Evolutionary conservation across 2,888 invertebrate genomes (phyloP), one percentile per base, ranked within the genome.

Genomic region (Metellina segmentata): DNA sequence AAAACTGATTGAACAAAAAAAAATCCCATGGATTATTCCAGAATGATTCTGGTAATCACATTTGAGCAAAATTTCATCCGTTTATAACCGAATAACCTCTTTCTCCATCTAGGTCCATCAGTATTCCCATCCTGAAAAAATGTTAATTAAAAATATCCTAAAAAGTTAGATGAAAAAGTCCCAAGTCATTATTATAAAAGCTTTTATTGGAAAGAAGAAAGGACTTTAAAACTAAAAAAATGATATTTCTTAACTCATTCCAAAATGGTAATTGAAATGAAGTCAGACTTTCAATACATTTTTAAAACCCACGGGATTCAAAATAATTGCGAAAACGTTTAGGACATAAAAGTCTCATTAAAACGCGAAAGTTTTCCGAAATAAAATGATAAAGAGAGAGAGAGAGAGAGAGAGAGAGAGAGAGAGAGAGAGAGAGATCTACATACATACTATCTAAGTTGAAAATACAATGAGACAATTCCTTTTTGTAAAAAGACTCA

Each of bases 281-380:
- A 49, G 81, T 48, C 81, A 81, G 81, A 16, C 49, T 71, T 81
- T 51, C 8, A 71, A 81, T 81, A 70, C 49, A 69, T 81, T 81
- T 81, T 81, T 16, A 81, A 51, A 81, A 48, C 81, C 70, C 81
- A 48, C 9, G 81, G 71, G 81, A 61, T 81, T 13, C 48, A 70
- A 48, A 71, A 53, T 81, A 81, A 81, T 81, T 61, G 7, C 81
- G 48, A 49, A 81, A 81, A 69, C 70, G 70, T 81, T 81, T 81
- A 81, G 49, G 9, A 19, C 81, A 81, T 81, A 81, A 81, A 81
- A 81, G 13, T 70, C 34, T 81, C 81, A 70, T 81, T 81, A 81
- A 81, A 81, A 13, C 61, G 19, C 7, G 53, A 79, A 79, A 79
- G 20, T 61, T 61, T 34, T 61, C 61, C 9, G 61, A 61, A 61